Base-by-base conservation (phyloP, 2,888 invertebrate genomes). In the Volucella zonaria region DNA sequence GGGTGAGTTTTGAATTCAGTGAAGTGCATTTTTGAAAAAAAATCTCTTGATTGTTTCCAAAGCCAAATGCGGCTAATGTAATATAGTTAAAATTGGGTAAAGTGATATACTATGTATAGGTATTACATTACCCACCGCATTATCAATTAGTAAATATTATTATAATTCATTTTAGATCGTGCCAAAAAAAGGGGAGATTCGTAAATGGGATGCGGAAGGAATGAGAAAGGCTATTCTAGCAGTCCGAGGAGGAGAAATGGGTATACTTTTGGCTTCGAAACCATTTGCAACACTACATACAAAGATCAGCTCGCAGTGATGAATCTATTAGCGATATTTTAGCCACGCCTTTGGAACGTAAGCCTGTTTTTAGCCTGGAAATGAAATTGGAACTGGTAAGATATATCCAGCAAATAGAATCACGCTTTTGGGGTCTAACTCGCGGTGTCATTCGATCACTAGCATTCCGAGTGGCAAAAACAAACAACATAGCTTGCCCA, bases 341-440 rank as follows among this genome's bases (percentile, higher is more conserved):
- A n/a, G 52, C 43, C 12, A 43, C 18, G 18, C 18, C 18, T 18
- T 18, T 18, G 18, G 1, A 1, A 18, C 18, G 18, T 18, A 18
- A 18, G 18, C 18, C 18, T 18, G 18, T 1, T 43, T 43, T 43
- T 43, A 12, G 43, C 43, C n/a, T 38, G 40, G 43, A 76, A 70
- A 58, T 76, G 14, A 70, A 71, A 52, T 15, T 8, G 23, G 64
- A 71, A 10, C 54, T 77, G 42, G 66, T 77, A 11, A 56, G 51
- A 31, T 77, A 71, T 54, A 51, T 66, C 12, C 49, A 40, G 10
- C 68, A 81, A 81, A 81, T 81, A 75, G 75, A 82, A 38, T 18
- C 18, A 18, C 18, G 18, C 18, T 18, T 18, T 18, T 18, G 18
- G 1, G 18, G 18, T 18, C 18, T 18, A 18, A 18, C 18, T 18